Percentiles rank a stretch among this genome's conserved stretches.
phyloP scores from a whole-genome alignment of 2,888 invertebrate genomes.

The Ornithoptera alexandrae region DNA sequence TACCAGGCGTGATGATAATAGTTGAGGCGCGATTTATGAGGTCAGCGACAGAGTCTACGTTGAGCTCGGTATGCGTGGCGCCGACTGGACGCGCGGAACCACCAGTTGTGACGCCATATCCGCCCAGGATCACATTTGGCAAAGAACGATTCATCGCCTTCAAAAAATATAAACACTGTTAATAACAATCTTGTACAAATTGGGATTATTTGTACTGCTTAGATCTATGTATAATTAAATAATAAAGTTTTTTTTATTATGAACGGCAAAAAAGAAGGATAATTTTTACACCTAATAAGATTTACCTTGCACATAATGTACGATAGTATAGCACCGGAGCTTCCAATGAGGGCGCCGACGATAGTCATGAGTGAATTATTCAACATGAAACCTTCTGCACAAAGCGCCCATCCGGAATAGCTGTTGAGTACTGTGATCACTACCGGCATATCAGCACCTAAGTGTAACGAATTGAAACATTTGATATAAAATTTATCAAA shows the following conservation, averaged over 20 bases:
- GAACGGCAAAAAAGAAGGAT: too few relatives aligned
- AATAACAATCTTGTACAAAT: neutral
- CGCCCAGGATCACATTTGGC: constrained; percentile 93
- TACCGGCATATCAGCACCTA: constrained; percentile 96
- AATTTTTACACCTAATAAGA: neutral
- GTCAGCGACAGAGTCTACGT: constrained; percentile 86
- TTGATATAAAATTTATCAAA: neutral
- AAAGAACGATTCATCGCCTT: constrained; percentile 90
- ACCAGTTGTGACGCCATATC: constrained; percentile 88
- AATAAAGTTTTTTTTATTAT: neutral
- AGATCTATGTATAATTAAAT: neutral
- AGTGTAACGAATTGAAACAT: neutral
- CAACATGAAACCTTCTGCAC: constrained; percentile 96
- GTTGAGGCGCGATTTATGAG: constrained; percentile 87
- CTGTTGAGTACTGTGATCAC: constrained; percentile 95
- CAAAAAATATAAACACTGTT: neutral
- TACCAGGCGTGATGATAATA: constrained; percentile 92
- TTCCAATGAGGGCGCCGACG: constrained; percentile 94
- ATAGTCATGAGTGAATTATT: constrained; percentile 96
- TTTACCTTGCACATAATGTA: constrained; percentile 95
- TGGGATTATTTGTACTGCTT: neutral
- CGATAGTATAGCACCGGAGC: constrained; percentile 94
- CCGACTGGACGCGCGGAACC: constrained; percentile 89
- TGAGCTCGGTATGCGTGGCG: constrained; percentile 89
- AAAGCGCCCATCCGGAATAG: constrained; percentile 95